A percentile compares a stretch with the other conserved stretches of the same genome.
phyloP scores from a whole-genome alignment of 2,888 invertebrate genomes.

The Nomada ruficornis region DNA sequence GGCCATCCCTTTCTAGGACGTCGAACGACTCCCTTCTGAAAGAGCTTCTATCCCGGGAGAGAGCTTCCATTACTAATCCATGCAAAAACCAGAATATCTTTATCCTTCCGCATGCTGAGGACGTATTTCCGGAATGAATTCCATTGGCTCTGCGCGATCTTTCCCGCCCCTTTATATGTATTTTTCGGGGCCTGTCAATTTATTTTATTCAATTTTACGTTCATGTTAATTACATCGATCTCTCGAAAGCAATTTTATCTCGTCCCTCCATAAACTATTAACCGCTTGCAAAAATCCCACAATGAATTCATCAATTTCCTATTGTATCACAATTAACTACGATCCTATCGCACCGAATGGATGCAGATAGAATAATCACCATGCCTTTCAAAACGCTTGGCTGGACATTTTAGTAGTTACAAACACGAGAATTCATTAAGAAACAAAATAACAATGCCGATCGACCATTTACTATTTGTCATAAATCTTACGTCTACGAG shows the following conservation, averaged over 20 bases:
- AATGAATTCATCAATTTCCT: neutral
- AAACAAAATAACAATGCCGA: too few species aligned
- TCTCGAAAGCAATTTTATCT: neutral
- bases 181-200: conserved; percentile 38
- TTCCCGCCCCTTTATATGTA: conserved; percentile 38
- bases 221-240: conserved; percentile 19
- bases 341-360: too few species aligned
- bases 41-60: conserved; percentile 82
- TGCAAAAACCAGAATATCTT: conserved; percentile 84
- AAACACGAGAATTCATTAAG: too few species aligned
- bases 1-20: conserved; percentile 77
- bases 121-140: conserved; percentile 84
- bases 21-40: conserved; percentile 78
- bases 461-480: too few species aligned
- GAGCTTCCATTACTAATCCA: conserved; percentile 84
- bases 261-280: neutral
- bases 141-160: conserved; percentile 69
- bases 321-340: neutral
- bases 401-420: too few species aligned
- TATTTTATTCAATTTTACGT: conserved; percentile 22
- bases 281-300: neutral
- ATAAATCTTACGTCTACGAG: too few species aligned
- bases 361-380: too few species aligned
- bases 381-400: too few species aligned
- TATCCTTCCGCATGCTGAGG: conserved; percentile 82